Conservation (phyloP, 2,888 invertebrate genomes). For the Eumacrocentrus americanus region DNA sequence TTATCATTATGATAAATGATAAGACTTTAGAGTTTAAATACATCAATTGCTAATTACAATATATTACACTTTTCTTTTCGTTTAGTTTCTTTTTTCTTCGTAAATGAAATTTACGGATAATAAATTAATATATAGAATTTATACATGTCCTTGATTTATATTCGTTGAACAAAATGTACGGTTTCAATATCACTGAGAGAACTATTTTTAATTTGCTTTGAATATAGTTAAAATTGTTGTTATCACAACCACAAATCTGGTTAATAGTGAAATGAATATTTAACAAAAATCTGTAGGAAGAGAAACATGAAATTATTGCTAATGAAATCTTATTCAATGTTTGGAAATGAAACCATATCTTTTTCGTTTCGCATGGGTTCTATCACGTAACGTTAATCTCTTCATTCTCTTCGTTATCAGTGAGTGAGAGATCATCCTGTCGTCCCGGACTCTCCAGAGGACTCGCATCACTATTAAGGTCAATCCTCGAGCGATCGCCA, state of each 20-base stretch:
- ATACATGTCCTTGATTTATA: no score
- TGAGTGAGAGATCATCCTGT: slow-evolving; percentile 62
- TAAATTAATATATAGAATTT: not conserved
- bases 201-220: no score
- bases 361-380: slow-evolving; percentile 41
- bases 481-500: slow-evolving; percentile 74
- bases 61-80: slow-evolving; percentile 49
- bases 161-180: no score
- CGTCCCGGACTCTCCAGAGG: slow-evolving; percentile 55
- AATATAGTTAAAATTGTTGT: no score
- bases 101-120: slow-evolving; percentile 8
- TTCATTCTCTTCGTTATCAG: slow-evolving; percentile 73
- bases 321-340: no score
- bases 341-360: no score
- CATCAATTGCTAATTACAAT: slow-evolving; percentile 59
- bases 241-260: no score
- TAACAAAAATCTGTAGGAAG: no score
- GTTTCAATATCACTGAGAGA: no score
- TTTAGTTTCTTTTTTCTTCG: slow-evolving; percentile 6
- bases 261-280: no score
- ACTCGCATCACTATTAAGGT: slow-evolving; percentile 62
- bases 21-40: slow-evolving; percentile 43
- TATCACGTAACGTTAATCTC: slow-evolving; percentile 90
- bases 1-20: slow-evolving; percentile 33
- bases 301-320: no score